Evolutionary conservation across 1,140 invertebrate species (phyloP).

Genomic region (Streblospio benedicti): DNA sequence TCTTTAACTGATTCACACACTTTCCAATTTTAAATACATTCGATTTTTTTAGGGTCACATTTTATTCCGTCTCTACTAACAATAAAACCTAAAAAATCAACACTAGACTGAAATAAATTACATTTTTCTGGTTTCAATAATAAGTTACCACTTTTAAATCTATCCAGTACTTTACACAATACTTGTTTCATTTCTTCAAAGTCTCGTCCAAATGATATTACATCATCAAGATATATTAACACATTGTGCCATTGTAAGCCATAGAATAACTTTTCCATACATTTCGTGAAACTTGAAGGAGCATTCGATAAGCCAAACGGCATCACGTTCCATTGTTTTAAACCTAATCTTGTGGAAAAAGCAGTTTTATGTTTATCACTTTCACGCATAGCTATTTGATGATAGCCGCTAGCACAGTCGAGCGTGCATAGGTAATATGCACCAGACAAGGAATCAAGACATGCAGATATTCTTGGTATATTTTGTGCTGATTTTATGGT

Average conservation of each 20-base stretch:
- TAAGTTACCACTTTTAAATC: constrained; percentile 37
- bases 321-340: background rate
- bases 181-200: constrained; percentile 44
- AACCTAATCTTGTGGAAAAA: background rate
- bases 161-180: constrained; percentile 34
- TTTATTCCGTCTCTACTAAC: constrained; percentile 14
- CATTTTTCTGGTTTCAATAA: constrained; percentile 47
- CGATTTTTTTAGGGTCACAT: constrained; percentile 7
- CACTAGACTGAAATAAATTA: constrained; percentile 20
- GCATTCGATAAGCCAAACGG: background rate
- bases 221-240: constrained; percentile 6
- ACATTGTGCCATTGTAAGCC: background rate
- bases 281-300: background rate
- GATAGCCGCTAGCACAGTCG: background rate
- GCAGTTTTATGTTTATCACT: constrained; percentile 2
- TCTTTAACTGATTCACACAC: constrained; percentile 5
- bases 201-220: constrained; percentile 16
- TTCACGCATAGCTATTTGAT: background rate
- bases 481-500: too few relatives aligned
- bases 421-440: background rate
- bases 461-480: too few relatives aligned
- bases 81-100: constrained; percentile 41
- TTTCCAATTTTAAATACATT: constrained; percentile 2
- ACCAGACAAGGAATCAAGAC: constrained; percentile 4
- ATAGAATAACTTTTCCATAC: background rate